A percentile compares a stretch with the other conserved stretches of the same genome.
phyloP scores from a whole-genome alignment of 2,113 vertebrate species.

The Myrmecobius fasciatus region DNA sequence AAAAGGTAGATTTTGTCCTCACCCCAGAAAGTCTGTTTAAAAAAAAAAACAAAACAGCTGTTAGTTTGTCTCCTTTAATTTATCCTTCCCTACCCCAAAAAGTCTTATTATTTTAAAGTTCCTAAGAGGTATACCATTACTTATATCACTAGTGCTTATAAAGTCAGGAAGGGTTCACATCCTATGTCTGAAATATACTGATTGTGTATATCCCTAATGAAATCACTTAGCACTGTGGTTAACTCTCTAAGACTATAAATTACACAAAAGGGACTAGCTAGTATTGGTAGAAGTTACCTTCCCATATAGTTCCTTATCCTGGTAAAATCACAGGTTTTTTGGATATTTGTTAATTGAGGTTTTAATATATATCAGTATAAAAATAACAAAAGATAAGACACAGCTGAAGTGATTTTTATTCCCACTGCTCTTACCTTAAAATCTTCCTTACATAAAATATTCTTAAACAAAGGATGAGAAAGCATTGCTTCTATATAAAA shows the following conservation, averaged over 20 bases:
- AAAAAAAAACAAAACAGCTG: not conserved
- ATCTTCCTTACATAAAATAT: conserved; percentile 87
- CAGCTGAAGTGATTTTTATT: conserved; percentile 34
- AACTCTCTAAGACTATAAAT: not conserved
- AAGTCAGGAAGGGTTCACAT: not conserved
- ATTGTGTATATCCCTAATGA: not conserved
- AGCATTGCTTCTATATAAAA: conserved; percentile 91
- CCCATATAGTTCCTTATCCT: not conserved
- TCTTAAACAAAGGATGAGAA: conserved; percentile 89
- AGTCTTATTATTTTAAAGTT: not conserved
- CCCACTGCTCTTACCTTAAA: conserved; percentile 91
- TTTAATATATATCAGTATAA: not conserved
- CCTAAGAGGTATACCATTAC: not conserved
- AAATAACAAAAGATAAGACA: not conserved
- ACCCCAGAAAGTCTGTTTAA: not conserved
- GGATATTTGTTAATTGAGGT: not conserved
- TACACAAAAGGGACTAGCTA: not conserved
- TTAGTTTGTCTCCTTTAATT: not conserved
- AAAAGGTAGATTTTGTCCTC: not conserved
- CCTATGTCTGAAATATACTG: not conserved
- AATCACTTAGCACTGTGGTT: not conserved
- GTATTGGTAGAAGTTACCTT: not conserved
- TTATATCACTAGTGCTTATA: not conserved
- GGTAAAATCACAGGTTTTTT: not conserved
- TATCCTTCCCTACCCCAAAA: not conserved